Base-by-base conservation (phyloP, 2,113 vertebrate species). In the Zosterops pallidus region DNA sequence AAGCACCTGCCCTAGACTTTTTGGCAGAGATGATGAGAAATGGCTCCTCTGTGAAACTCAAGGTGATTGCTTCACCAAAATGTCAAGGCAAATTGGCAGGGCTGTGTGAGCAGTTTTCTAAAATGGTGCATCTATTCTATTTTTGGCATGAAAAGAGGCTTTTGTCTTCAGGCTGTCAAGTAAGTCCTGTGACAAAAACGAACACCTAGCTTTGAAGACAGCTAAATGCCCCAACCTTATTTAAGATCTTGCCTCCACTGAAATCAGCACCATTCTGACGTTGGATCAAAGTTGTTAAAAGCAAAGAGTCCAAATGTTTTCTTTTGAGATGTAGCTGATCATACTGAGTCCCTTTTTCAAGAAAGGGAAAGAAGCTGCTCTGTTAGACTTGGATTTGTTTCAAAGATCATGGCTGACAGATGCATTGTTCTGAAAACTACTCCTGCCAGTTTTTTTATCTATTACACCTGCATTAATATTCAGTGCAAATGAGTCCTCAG, bases 391-490 rank as follows among this genome's bases (percentile, higher is more conserved):
- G 93, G 90, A 94, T 92, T 96, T 96, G 82, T 97, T 97, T 96
- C 87, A 95, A 94, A 95, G 82, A 89, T 87, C 20, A 41, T 95
- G 56, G 86, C 90, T 92, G 94, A 65, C 90, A 95, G 88, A 84
- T 93, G 71, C 76, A 96, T 97, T 97, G 92, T 94, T 95, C 88
- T 86, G 88, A 91, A 96, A 94, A 95, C 92, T 97, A 33, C 47
- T 95, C 62, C 92, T 92, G 93, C 41, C 86, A 63, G 60, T 69
- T 72, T 80, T 94, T 94, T 86, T 29, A 81, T 94, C 88, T 91
- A 23, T 97, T 93, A 94, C 64, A 95, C 85, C 83, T 85, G 65
- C 91, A 95, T 96, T 97, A 97, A 95, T 94, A 97, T 91, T 84
- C 83, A 60, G 81, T 74, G 71, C 91, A 96, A 94, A 92, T 91